Evolutionary conservation across 1,140 invertebrate species (phyloP), one percentile per base, ranked within the genome.

Genomic region (Aphelenchoides avenae): DNA sequence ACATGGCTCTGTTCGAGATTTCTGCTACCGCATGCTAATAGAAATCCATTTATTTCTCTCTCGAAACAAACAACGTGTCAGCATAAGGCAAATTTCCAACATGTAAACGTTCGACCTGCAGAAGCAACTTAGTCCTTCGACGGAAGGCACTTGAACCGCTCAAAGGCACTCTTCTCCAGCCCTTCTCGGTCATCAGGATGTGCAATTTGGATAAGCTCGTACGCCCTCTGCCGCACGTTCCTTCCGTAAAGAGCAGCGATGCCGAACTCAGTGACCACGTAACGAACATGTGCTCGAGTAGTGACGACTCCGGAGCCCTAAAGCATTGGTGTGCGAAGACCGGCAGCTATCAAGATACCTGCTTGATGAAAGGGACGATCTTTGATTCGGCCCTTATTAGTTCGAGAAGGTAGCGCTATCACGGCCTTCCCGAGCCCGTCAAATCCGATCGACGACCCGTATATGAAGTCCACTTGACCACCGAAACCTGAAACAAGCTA

Each of bases 401-500:
- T 94, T 20, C 81, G 80, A 0, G 90, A 92, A 22, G 88, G 86
- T 68, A 95, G 82, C 2, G 91, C 91, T 75, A 96, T 88, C 64
- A 96, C 93, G 4, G 91, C 88, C 74, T 91, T 92, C 20, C 91
- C 91, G 58, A 83, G 80, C 0, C 89, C 87, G 78, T 95, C 91
- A 2, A 85, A 79, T n/a, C 86, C 83, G 78, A 91, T 86, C 0
- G 88, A 89, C 5, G 91, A 87, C n/a, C 90, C 91, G 43, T 87
- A 83, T 55, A 95, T 88, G 72, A 95, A 96, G 79, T 96, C 91
- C n/a, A 94, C 85, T 76, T 94, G 90, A 1, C 90, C 91, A 30
- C 90, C 90, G 70, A 84, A 82, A 43, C 84, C 83, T 83, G 49
- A 63, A 69, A n/a, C n/a, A n/a, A n/a, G n/a, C n/a, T n/a, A n/a